A percentile compares a stretch with the other conserved stretches of the same genome.
Evolutionary conservation across 2,797 vertebrate species (phyloP).

Genomic region (Gambelia wislizenii): DNA sequence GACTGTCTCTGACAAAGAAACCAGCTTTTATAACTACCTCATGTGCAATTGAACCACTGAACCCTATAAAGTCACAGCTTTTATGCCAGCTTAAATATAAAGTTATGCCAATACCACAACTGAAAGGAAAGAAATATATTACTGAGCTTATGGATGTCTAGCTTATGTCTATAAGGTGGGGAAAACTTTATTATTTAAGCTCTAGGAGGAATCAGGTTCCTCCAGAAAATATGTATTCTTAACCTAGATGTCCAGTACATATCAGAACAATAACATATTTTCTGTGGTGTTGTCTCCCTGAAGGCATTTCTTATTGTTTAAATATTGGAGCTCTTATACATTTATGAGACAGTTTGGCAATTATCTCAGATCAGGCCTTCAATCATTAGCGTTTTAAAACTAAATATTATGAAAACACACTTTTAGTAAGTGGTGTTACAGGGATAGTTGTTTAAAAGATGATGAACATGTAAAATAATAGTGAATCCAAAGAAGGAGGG

Average conservation of each 20-base stretch:
- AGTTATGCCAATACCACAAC: accelerated
- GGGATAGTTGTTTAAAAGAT: conserved; percentile 61
- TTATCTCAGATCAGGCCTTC: conserved; percentile 66
- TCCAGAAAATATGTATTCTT: conserved; percentile 38
- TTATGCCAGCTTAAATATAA: conserved; percentile 8
- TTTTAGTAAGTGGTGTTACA: conserved; percentile 68
- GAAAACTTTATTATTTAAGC: conserved; percentile 44
- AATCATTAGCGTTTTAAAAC: conserved; percentile 58
- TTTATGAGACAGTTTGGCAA: conserved; percentile 47
- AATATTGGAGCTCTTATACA: conserved; percentile 52
- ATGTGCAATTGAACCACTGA: conserved; percentile 12
- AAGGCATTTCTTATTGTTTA: conserved; percentile 51
- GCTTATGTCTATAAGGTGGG: neutral
- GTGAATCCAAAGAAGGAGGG: neutral
- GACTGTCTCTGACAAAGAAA: neutral
- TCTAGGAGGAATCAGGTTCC: conserved; percentile 37
- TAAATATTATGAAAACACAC: conserved; percentile 52
- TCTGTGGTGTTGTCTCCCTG: conserved; percentile 30
- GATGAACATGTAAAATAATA: conserved; percentile 19
- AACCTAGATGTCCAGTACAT: conserved; percentile 30
- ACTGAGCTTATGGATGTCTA: neutral
- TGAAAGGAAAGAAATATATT: conserved; percentile 21
- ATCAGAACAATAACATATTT: conserved; percentile 22
- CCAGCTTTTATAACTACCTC: neutral
- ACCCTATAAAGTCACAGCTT: conserved; percentile 28